Percentiles rank a stretch among this genome's conserved stretches.
Conservation (phyloP, 2,797 vertebrate species). For the Micromesistius poutassou region DNA sequence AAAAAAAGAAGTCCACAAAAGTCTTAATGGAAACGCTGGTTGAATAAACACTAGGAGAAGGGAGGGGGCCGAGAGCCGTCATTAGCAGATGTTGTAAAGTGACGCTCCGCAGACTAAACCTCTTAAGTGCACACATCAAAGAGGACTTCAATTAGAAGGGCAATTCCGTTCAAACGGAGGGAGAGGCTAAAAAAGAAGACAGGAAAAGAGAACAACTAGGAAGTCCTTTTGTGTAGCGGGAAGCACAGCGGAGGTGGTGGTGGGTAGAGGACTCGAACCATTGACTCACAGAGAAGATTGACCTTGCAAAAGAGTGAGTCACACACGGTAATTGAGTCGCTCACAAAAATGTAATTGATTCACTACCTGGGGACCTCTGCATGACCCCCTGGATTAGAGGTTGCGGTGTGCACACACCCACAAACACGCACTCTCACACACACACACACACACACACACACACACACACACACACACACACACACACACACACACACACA, state of each 20-base stretch:
- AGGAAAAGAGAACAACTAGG: constrained; percentile 14
- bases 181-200: constrained; percentile 11
- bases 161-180: constrained; percentile 50
- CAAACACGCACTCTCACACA: not conserved
- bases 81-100: constrained; percentile 58
- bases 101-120: constrained; percentile 55
- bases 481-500: no score
- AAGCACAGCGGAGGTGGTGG: constrained; percentile 26
- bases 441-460: not conserved
- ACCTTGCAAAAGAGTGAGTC: constrained; percentile 48
- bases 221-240: constrained; percentile 47
- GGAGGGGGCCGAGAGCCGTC: constrained; percentile 30
- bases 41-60: not conserved
- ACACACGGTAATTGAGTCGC: constrained; percentile 51
- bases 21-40: constrained; percentile 3
- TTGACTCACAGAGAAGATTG: constrained; percentile 60
- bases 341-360: constrained; percentile 48
- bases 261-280: constrained; percentile 19
- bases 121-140: constrained; percentile 60
- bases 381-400: constrained; percentile 49
- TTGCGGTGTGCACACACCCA: constrained; percentile 1
- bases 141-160: constrained; percentile 48
- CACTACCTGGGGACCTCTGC: constrained; percentile 49
- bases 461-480: not conserved
- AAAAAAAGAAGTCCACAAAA: not conserved